Evolutionary conservation across 2,113 vertebrate species (phyloP).

Genomic region (Alces alces): DNA sequence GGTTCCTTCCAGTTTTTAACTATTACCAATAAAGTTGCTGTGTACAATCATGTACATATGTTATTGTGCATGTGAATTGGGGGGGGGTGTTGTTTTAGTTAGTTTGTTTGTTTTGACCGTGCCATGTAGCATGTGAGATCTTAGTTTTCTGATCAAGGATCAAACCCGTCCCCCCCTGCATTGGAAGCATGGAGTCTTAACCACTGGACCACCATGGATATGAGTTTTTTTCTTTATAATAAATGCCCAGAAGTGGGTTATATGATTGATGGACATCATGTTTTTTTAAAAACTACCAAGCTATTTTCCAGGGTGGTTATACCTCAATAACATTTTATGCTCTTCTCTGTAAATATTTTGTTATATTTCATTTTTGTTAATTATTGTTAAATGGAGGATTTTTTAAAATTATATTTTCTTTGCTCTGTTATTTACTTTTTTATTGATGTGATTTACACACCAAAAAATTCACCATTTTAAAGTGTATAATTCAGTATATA

Average conservation of each 20-base stretch:
- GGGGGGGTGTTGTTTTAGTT: too few species aligned
- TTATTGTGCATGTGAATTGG: not conserved
- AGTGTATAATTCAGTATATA: not conserved
- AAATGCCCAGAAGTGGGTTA: not conserved
- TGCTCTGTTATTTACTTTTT: not conserved
- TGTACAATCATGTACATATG: accelerated
- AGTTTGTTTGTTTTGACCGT: not conserved
- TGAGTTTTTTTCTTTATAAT: not conserved
- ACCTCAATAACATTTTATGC: not conserved
- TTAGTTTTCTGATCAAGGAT: not conserved
- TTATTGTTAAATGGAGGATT: not conserved
- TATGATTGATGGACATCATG: not conserved
- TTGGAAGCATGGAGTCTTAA: not conserved
- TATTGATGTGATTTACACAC: not conserved
- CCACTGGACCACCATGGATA: not conserved
- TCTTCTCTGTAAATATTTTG: not conserved
- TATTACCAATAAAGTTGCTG: not conserved
- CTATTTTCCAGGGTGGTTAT: not conserved
- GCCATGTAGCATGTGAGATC: not conserved
- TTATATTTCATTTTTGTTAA: not conserved
- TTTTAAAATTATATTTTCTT: not conserved
- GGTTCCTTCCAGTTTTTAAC: not conserved
- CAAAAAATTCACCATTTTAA: not conserved
- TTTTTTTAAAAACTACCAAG: not conserved
- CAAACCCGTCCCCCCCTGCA: not conserved